phyloP scores from a whole-genome alignment of 2,113 vertebrate genomes.

The Larimichthys crocea region DNA sequence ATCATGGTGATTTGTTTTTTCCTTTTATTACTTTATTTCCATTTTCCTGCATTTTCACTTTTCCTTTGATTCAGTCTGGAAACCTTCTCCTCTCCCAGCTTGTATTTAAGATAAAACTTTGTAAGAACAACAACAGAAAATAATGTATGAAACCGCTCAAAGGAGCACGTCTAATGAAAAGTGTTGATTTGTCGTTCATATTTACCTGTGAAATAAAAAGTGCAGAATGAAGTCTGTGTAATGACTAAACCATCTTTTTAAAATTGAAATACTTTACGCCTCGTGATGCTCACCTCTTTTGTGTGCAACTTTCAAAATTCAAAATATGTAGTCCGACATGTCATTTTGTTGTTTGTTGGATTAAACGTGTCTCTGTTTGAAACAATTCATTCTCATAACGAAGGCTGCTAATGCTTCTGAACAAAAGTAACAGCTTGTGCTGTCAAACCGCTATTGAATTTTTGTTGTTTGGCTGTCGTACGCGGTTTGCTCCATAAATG shows the following conservation, averaged over 20 bases:
- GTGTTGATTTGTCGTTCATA: neutral
- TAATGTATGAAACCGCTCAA: neutral
- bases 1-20: neutral
- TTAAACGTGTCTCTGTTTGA: neutral
- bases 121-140: neutral
- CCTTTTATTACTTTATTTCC: neutral
- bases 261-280: neutral
- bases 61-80: neutral
- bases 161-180: neutral
- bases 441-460: conserved; percentile 25
- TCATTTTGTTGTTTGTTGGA: neutral
- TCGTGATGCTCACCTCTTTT: neutral
- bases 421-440: conserved; percentile 10
- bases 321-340: neutral
- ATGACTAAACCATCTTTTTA: neutral
- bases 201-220: neutral
- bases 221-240: neutral
- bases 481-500: conserved; percentile 33
- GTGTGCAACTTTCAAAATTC: neutral
- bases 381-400: conserved; percentile 27
- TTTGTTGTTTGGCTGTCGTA: conserved; percentile 22
- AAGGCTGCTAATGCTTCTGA: conserved; percentile 19
- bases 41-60: neutral
- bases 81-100: neutral
- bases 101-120: neutral